Percentiles rank a stretch among this genome's conserved stretches.
Evolutionary conservation across 64 coral and sea anemone genomes (phyloP).

Genomic region (Hydrozoanthus tunicans): DNA sequence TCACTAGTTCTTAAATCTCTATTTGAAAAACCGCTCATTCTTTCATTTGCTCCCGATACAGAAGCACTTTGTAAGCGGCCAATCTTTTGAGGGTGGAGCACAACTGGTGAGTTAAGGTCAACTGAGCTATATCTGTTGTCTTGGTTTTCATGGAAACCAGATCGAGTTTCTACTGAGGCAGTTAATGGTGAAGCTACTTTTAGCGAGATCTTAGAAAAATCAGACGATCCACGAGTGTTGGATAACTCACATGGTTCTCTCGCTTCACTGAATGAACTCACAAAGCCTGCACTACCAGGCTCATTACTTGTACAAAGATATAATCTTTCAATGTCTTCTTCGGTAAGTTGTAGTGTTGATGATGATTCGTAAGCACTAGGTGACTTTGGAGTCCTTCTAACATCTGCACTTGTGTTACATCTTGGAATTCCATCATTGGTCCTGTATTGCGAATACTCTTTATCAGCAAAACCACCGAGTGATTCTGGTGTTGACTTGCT

Average conservation of each 20-base stretch:
- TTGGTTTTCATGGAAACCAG: slow-evolving; percentile 27
- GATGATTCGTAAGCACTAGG: not conserved
- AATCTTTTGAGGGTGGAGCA: not conserved
- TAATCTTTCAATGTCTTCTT: slow-evolving; percentile 15
- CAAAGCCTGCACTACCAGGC: no score
- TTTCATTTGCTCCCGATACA: not conserved
- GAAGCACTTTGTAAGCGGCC: not conserved
- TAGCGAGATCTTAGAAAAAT: not conserved
- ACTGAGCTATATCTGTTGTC: not conserved
- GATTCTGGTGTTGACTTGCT: not conserved
- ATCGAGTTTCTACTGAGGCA: not conserved
- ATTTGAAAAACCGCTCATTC: not conserved
- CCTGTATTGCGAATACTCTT: not conserved
- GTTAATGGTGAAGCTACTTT: not conserved
- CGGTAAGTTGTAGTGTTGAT: slow-evolving; percentile 28
- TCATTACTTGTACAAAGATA: not conserved
- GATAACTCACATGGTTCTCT: not conserved
- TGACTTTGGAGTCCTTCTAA: slow-evolving; percentile 1
- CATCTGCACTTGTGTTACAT: slow-evolving; percentile 18
- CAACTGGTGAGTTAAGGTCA: slow-evolving; percentile 34
- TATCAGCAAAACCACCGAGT: not conserved
- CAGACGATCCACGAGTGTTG: not conserved
- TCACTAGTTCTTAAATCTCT: not conserved
- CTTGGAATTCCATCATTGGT: not conserved
- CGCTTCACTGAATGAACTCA: not conserved